Conservation (phyloP, 2,797 vertebrate genomes). For the Phoxinus dragarum region DNA sequence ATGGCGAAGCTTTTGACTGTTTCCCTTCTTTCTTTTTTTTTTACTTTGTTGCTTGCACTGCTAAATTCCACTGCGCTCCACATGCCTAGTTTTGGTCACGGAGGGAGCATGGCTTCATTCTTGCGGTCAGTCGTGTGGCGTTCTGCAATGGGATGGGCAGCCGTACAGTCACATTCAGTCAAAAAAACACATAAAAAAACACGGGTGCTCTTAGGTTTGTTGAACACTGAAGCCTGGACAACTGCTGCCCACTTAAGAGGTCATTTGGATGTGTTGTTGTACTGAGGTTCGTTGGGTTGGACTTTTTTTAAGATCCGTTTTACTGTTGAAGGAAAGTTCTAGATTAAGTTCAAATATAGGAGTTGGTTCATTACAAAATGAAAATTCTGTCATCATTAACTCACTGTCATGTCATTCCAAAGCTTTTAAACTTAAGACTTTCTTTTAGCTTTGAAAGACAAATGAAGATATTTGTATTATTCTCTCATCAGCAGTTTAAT, state of each 20-base stretch:
- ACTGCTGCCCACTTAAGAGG: conserved; percentile 34
- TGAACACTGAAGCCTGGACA: conserved; percentile 8
- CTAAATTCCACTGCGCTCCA: conserved; percentile 30
- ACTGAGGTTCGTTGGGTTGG: background rate
- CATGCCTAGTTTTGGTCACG: conserved; percentile 37
- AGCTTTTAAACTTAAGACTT: background rate
- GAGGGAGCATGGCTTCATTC: conserved; percentile 46
- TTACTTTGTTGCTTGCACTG: conserved; percentile 8
- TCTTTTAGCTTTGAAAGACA: background rate
- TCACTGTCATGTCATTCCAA: background rate
- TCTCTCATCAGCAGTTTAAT: background rate
- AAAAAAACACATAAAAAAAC: conserved; percentile 4
- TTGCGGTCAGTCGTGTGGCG: conserved; percentile 30
- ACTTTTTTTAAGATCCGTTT: background rate
- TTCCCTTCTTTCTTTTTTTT: conserved; percentile 15
- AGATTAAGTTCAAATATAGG: background rate
- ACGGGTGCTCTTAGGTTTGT: conserved; percentile 21
- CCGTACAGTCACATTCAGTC: conserved; percentile 24
- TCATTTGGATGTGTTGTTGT: conserved; percentile 35
- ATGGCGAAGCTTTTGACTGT: conserved; percentile 18
- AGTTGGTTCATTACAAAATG: background rate
- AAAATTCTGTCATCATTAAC: background rate
- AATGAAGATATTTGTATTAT: background rate
- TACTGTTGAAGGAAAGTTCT: background rate
- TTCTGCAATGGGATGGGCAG: conserved; percentile 27